These are phyloP conservation scores for Exocentrus adspersus DNA, from an alignment of 2,888 invertebrate species.

Conservation along the genomic window DNA sequence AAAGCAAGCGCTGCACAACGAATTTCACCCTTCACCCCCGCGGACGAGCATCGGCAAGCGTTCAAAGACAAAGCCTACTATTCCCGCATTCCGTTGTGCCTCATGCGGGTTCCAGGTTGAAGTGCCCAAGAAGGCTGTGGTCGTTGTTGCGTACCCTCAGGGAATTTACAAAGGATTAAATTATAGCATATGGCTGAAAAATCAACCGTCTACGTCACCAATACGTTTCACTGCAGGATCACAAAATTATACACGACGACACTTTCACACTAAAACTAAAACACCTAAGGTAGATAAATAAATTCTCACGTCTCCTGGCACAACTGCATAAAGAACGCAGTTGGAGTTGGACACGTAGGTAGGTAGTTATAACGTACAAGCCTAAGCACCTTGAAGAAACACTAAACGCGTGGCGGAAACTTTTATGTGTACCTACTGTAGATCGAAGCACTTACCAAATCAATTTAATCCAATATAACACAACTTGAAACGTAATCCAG, in stretches of 20 bases:
- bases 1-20: background rate
- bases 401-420: background rate
- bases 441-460: constrained; percentile 23
- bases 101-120: constrained; percentile 14
- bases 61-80: constrained; percentile 13
- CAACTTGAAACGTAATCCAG: constrained; percentile 15
- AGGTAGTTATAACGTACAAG: no score
- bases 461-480: background rate
- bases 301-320: constrained; percentile 21
- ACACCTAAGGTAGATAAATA: no score
- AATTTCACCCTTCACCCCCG: constrained; percentile 5
- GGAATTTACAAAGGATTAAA: constrained; percentile 1
- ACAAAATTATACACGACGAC: constrained; percentile 32
- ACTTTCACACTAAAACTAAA: constrained; percentile 36
- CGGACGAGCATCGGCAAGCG: constrained; percentile 16
- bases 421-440: constrained; percentile 7
- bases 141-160: background rate
- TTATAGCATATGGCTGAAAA: constrained; percentile 29
- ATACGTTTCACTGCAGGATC: background rate
- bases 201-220: constrained; percentile 18
- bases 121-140: background rate
- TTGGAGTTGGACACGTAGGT: constrained; percentile 9
- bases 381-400: no score
- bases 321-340: constrained; percentile 11
- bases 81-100: constrained; percentile 15